Percentiles rank a stretch among this genome's conserved stretches.
These are phyloP conservation scores for Chloroceryle inda DNA, from an alignment of 2,797 vertebrate genomes.

Conservation along the genomic window DNA sequence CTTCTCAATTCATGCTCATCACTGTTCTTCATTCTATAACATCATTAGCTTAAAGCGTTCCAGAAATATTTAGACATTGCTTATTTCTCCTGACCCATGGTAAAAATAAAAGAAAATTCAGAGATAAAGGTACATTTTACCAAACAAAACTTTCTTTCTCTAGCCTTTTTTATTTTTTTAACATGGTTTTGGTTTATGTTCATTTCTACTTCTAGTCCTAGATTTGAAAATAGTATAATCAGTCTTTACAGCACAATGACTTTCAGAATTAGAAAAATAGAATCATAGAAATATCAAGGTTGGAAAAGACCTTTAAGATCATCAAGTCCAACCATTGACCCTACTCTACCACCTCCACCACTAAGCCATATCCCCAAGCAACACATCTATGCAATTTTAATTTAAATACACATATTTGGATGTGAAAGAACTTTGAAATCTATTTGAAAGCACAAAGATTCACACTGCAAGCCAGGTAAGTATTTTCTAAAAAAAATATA, in stretches of 20 bases:
- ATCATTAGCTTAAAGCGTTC: background rate
- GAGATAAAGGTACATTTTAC: background rate
- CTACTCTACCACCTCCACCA: too few relatives aligned
- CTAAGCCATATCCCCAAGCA: too few relatives aligned
- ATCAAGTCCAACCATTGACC: too few relatives aligned
- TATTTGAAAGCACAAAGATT: background rate
- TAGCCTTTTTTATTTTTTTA: too few relatives aligned
- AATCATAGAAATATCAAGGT: too few relatives aligned
- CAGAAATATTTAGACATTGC: background rate
- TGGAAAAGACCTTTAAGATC: too few relatives aligned
- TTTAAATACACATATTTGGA: background rate
- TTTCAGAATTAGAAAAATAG: background rate
- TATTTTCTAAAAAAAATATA: background rate
- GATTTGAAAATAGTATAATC: background rate
- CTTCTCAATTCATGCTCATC: background rate
- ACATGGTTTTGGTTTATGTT: background rate
- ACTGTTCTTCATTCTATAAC: background rate
- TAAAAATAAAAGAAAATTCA: background rate
- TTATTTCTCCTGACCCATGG: background rate
- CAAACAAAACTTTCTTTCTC: accelerated
- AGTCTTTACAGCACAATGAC: background rate
- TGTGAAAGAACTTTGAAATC: background rate
- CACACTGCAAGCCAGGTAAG: background rate
- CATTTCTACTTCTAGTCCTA: background rate
- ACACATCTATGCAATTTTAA: background rate